phyloP scores from a whole-genome alignment of 1,140 invertebrate species.

The Batillaria attramentaria region DNA sequence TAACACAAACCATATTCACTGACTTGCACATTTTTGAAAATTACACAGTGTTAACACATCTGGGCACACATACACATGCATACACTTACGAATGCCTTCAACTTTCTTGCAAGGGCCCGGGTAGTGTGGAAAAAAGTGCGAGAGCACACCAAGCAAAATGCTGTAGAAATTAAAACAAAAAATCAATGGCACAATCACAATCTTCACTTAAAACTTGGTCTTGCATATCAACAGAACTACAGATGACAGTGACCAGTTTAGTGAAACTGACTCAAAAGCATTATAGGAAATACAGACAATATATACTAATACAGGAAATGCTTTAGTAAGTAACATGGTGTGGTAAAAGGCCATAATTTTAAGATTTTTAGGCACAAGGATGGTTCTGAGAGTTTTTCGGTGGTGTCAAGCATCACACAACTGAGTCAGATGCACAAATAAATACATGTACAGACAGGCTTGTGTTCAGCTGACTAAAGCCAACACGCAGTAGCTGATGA shows the following conservation, averaged over 20 bases:
- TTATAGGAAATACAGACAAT: not conserved
- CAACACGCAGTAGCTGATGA: too few species aligned
- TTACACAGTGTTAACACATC: not conserved
- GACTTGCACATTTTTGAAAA: constrained; percentile 87
- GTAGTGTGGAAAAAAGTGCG: constrained; percentile 33
- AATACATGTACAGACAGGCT: too few species aligned
- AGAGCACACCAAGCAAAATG: constrained; percentile 23
- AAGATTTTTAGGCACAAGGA: too few species aligned
- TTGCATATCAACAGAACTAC: not conserved
- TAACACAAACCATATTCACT: constrained; percentile 89
- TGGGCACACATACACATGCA: not conserved
- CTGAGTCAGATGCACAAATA: too few species aligned
- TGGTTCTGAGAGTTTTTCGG: too few species aligned
- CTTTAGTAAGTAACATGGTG: not conserved
- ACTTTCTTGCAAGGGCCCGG: constrained; percentile 47
- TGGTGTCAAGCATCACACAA: too few species aligned
- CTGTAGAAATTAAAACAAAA: constrained; percentile 19
- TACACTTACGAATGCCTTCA: constrained; percentile 45
- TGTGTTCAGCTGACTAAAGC: too few species aligned
- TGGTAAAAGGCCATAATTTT: too few species aligned
- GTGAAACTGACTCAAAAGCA: too few species aligned
- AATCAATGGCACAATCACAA: not conserved
- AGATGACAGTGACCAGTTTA: not conserved
- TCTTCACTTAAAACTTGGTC: not conserved
- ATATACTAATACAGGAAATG: not conserved